These are phyloP conservation scores for Coregonus sp. DNA, from an alignment of 2,797 vertebrate species.

Conservation along the genomic window DNA sequence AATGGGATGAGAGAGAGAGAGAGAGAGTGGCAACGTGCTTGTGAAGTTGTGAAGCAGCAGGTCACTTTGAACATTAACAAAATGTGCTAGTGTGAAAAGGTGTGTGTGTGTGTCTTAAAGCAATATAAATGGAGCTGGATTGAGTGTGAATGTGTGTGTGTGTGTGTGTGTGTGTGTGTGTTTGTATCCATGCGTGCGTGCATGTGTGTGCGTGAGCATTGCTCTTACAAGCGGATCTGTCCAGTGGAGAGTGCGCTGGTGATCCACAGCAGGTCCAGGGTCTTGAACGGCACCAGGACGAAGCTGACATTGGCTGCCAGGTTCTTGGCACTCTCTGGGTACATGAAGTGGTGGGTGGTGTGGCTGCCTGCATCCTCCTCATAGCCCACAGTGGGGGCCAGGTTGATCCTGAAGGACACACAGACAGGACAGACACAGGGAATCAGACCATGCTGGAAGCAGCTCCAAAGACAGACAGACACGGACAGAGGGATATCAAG, in stretches of 20 bases:
- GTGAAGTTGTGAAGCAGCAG: too few relatives aligned
- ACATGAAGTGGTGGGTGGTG: conserved; percentile 99
- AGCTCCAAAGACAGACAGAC: not conserved
- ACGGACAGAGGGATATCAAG: too few relatives aligned
- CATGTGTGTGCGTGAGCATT: conserved; percentile 7
- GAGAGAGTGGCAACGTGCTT: too few relatives aligned
- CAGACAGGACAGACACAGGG: conserved; percentile 15
- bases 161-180: too few relatives aligned
- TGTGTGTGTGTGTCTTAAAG: too few relatives aligned
- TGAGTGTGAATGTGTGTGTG: too few relatives aligned
- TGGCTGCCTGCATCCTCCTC: conserved; percentile 90
- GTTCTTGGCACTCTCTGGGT: conserved; percentile 98
- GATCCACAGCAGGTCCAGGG: conserved; percentile 96
- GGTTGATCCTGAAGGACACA: conserved; percentile 85
- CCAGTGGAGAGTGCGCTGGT: conserved; percentile 95
- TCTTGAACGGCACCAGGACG: conserved; percentile 97
- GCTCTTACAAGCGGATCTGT: conserved; percentile 93
- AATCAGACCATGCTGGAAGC: conserved; percentile 22
- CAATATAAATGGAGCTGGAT: too few relatives aligned
- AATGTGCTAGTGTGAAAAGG: too few relatives aligned
- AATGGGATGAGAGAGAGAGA: too few relatives aligned
- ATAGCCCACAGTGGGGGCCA: conserved; percentile 94
- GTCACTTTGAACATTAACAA: too few relatives aligned
- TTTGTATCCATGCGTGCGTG: not conserved
- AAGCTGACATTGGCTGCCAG: conserved; percentile 95